phyloP scores from a whole-genome alignment of 2,113 vertebrate genomes.

The Capreolus pygargus region DNA sequence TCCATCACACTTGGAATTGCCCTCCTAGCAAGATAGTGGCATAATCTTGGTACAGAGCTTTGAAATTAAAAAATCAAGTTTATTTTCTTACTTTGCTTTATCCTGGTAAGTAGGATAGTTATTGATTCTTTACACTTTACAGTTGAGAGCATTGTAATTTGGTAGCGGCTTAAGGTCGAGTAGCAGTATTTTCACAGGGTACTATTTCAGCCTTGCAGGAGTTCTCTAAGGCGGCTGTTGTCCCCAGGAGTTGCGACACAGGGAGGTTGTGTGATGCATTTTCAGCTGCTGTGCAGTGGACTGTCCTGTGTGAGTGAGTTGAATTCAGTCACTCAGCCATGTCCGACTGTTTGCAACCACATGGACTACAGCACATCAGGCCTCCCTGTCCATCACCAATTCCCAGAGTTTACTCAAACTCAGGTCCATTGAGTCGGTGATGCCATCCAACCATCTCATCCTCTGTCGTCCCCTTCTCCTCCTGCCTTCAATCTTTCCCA shows the following conservation, averaged over 20 bases:
- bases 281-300: neutral
- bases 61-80: neutral
- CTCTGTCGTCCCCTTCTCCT: neutral
- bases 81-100: neutral
- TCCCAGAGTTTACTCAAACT: neutral
- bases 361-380: neutral
- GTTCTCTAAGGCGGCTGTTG: neutral
- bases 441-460: neutral
- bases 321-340: rapidly evolving
- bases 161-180: too few species aligned
- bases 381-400: neutral
- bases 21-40: neutral
- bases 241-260: neutral
- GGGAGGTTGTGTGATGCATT: neutral
- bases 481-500: neutral
- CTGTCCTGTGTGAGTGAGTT: neutral
- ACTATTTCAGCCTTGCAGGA: too few species aligned
- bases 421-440: neutral
- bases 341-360: neutral
- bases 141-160: neutral
- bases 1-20: neutral
- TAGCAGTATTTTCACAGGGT: neutral
- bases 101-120: neutral
- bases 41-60: neutral
- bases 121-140: neutral